Evolutionary conservation across 2,113 vertebrate genomes (phyloP).

Genomic region (Isichthys henryi): DNA sequence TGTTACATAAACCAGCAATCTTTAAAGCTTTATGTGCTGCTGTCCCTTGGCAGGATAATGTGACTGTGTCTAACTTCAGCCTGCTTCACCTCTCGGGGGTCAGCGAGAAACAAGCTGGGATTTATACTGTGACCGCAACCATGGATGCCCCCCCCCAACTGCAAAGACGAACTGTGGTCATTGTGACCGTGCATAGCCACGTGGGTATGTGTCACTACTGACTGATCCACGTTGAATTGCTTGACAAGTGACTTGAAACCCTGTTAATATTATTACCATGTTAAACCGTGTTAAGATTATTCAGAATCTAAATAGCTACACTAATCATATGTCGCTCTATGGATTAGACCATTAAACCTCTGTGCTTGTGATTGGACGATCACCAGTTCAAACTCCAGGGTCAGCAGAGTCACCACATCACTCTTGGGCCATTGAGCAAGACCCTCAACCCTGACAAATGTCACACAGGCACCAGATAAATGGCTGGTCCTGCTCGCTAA

Average conservation of each 20-base stretch:
- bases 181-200: slow-evolving; percentile 24
- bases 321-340: neutral
- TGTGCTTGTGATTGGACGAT: neutral
- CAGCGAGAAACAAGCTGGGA: slow-evolving; percentile 36
- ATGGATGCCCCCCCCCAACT: slow-evolving; percentile 22
- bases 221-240: neutral
- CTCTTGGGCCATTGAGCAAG: neutral
- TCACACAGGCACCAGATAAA: neutral
- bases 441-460: neutral
- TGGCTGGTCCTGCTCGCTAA: neutral
- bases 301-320: neutral
- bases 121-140: slow-evolving; percentile 43
- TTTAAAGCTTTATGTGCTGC: neutral
- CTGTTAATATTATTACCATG: neutral
- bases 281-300: neutral
- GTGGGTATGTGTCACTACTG: neutral
- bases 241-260: neutral
- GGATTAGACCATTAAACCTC: neutral
- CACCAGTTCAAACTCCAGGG: neutral
- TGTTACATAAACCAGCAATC: neutral
- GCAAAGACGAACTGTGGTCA: slow-evolving; percentile 31
- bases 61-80: slow-evolving; percentile 13
- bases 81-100: slow-evolving; percentile 40
- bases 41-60: neutral
- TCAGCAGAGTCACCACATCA: neutral